Conservation (phyloP, 2,797 vertebrate genomes). For the Cirrhinus molitorella region DNA sequence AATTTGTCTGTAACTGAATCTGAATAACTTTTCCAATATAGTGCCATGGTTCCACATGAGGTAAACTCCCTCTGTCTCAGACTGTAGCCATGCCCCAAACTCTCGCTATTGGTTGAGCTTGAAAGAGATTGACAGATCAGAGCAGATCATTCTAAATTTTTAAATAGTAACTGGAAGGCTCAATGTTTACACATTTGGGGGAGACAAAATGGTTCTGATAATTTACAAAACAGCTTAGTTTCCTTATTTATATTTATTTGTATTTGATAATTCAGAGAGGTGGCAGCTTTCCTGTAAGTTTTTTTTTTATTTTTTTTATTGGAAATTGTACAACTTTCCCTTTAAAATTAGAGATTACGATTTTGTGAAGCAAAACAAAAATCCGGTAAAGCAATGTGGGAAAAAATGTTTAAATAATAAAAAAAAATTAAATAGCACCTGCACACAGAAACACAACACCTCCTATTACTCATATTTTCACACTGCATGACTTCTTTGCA, state of each 20-base stretch:
- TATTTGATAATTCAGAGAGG: no score
- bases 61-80: not conserved
- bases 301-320: no score
- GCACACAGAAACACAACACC: conserved; percentile 8
- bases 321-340: no score
- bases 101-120: not conserved
- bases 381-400: not conserved
- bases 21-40: not conserved
- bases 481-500: conserved; percentile 5
- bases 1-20: no score
- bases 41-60: not conserved
- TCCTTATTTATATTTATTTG: no score
- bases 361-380: not conserved
- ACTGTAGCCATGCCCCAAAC: not conserved
- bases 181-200: not conserved
- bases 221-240: no score
- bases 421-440: not conserved
- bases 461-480: conserved; percentile 14
- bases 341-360: not conserved
- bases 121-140: not conserved
- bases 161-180: no score
- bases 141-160: not conserved
- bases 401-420: not conserved
- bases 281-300: no score
- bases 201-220: no score